phyloP scores from a whole-genome alignment of 2,797 vertebrate species.

The Nannoperca obscura region DNA sequence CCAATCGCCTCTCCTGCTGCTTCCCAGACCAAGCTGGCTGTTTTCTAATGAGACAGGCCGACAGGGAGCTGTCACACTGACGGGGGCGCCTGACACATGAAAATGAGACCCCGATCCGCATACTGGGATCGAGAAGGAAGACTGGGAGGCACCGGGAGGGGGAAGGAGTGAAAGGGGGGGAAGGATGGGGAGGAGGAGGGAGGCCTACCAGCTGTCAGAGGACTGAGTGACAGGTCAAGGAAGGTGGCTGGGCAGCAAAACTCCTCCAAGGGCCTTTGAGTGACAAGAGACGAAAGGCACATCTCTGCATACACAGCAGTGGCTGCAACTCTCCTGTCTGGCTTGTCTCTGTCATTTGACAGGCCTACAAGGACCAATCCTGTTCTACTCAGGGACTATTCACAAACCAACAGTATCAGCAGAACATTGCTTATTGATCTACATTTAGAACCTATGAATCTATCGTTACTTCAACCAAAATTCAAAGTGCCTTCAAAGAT shows the following conservation, averaged over 20 bases:
- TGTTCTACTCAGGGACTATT: constrained; percentile 60
- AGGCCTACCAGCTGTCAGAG: constrained; percentile 76
- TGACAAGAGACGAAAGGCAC: constrained; percentile 76
- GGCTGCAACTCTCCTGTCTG: constrained; percentile 66
- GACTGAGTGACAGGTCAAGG: constrained; percentile 85
- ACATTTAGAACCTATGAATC: constrained; percentile 52
- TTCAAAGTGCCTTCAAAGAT: constrained; percentile 28
- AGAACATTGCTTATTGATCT: constrained; percentile 47
- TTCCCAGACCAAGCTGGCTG: constrained; percentile 83
- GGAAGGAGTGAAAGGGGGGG: constrained; percentile 53
- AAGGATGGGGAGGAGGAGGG: constrained; percentile 32
- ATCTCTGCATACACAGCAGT: constrained; percentile 62
- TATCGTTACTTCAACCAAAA: constrained; percentile 44
- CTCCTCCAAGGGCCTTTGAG: constrained; percentile 70
- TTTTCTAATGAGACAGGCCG: constrained; percentile 88
- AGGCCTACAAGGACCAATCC: constrained; percentile 63
- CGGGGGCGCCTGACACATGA: constrained; percentile 85
- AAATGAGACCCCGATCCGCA: constrained; percentile 83
- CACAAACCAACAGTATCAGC: constrained; percentile 36
- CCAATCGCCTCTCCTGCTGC: constrained; percentile 70
- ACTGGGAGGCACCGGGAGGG: constrained; percentile 69
- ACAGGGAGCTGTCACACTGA: constrained; percentile 85
- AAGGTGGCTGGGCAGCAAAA: constrained; percentile 79
- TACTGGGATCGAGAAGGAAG: constrained; percentile 69
- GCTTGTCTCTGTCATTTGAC: constrained; percentile 65